Conservation (phyloP, 2,113 vertebrate genomes). For the Indri indri region DNA sequence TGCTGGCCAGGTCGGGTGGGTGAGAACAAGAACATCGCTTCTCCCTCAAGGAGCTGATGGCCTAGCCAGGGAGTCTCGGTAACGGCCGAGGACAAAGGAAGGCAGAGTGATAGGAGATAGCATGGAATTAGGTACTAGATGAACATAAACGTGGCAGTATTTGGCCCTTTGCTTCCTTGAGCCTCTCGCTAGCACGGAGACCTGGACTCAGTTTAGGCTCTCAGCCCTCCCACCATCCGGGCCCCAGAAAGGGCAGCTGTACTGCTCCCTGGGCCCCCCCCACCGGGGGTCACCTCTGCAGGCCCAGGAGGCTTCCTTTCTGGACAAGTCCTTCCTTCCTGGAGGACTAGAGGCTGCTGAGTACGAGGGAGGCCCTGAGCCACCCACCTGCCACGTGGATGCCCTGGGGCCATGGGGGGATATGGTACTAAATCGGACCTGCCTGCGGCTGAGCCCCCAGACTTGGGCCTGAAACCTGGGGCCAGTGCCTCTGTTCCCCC, state of each 20-base stretch:
- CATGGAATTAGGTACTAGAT: no score
- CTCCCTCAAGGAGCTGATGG: background rate
- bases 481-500: accelerated
- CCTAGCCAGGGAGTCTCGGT: background rate
- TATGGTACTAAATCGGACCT: constrained; percentile 68
- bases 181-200: background rate
- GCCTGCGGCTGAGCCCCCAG: background rate
- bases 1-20: no score
- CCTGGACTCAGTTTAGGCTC: background rate
- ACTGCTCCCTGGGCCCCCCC: background rate
- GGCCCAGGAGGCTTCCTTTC: background rate
- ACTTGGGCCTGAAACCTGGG: background rate
- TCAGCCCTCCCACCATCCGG: background rate
- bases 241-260: background rate
- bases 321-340: background rate
- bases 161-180: background rate
- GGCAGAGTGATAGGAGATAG: background rate
- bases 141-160: accelerated
- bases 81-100: background rate
- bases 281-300: background rate
- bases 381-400: constrained; percentile 55
- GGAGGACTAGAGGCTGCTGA: background rate
- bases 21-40: background rate
- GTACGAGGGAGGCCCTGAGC: constrained; percentile 66
- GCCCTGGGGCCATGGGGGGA: constrained; percentile 12